A percentile compares a stretch with the other conserved stretches of the same genome.
phyloP scores from a whole-genome alignment of 1,140 invertebrate genomes.

The Drosophila sechellia region DNA sequence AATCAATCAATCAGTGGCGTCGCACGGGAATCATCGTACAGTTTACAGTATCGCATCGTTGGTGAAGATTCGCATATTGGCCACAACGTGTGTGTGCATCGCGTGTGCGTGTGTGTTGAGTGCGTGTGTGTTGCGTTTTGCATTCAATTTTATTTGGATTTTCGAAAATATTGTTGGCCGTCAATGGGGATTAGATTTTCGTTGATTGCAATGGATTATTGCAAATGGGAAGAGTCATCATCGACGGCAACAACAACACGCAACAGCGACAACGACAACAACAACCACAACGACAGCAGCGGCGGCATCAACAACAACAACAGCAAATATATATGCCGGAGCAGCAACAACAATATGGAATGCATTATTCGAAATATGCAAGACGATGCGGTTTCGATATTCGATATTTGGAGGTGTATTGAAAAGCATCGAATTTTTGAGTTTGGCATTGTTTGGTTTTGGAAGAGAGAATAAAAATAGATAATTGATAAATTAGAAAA shows the following conservation, averaged over 20 bases:
- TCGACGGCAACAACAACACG: constrained; percentile 33
- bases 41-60: constrained; percentile 61
- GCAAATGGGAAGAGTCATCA: constrained; percentile 37
- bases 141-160: constrained; percentile 34
- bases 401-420: constrained; percentile 50
- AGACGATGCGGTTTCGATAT: constrained; percentile 60
- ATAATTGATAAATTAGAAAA: constrained; percentile 79
- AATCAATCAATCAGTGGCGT: constrained; percentile 68
- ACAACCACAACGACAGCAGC: constrained; percentile 21
- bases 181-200: constrained; percentile 23
- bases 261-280: constrained; percentile 34
- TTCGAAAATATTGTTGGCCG: constrained; percentile 43
- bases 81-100: constrained; percentile 30
- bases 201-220: constrained; percentile 13
- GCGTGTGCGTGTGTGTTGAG: constrained; percentile 23
- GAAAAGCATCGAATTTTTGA: constrained; percentile 70
- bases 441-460: constrained; percentile 54
- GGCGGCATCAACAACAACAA: constrained; percentile 29
- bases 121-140: constrained; percentile 51
- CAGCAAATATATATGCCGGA: constrained; percentile 20
- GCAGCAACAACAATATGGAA: constrained; percentile 62
- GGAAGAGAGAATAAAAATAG: constrained; percentile 84
- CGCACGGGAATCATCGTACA: constrained; percentile 53
- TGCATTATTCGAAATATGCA: constrained; percentile 67
- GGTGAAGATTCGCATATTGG: constrained; percentile 41